Conservation (phyloP, 2,888 invertebrate genomes). For the Cephus pulcher region DNA sequence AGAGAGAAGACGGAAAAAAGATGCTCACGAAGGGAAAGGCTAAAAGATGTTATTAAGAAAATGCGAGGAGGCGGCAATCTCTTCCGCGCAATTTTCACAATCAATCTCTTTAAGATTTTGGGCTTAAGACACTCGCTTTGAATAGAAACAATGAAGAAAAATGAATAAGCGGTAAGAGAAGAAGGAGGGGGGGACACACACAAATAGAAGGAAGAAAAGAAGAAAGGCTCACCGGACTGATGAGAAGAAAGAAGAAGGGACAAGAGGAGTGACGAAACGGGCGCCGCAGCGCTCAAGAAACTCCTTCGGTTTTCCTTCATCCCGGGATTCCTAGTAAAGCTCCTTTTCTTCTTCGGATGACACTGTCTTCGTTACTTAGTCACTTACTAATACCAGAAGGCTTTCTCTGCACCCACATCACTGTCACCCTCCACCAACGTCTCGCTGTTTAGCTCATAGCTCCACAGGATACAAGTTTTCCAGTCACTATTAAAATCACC, state of each 20-base stretch:
- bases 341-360: neutral
- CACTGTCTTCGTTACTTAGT: neutral
- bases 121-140: neutral
- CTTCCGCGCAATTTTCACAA: neutral
- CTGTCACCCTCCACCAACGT: constrained; percentile 9
- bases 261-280: constrained; percentile 45
- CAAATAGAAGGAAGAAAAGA: neutral
- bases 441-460: neutral
- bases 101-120: neutral
- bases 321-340: constrained; percentile 27
- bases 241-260: constrained; percentile 29
- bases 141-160: neutral
- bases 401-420: constrained; percentile 20
- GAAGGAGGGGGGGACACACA: rapidly evolving
- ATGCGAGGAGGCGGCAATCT: neutral
- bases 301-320: constrained; percentile 56
- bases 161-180: neutral
- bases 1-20: neutral
- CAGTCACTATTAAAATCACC: neutral
- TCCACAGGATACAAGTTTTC: too few species aligned
- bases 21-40: neutral
- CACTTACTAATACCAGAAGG: constrained; percentile 1
- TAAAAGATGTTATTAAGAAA: neutral
- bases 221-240: constrained; percentile 52
- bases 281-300: constrained; percentile 47